Evolutionary conservation across 1,140 invertebrate genomes (phyloP), one percentile per base, ranked within the genome.

Genomic region (Aphelenchoides avenae): DNA sequence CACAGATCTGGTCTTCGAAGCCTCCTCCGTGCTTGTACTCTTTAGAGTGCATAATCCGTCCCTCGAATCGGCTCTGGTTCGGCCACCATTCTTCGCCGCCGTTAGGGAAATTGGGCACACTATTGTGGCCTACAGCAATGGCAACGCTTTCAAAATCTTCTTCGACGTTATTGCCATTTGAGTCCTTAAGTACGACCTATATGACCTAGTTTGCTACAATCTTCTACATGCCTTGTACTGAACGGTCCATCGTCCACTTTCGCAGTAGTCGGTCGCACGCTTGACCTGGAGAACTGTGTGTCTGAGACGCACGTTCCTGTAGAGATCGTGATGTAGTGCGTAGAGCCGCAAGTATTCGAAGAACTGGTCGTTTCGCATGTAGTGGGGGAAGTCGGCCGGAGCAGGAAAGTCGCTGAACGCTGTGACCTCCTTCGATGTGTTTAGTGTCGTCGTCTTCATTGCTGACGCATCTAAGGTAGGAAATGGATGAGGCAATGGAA

Each of bases 391-490:
- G 5, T 78, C 68, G 5, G 47, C 49, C 5, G 78, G 75, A 5
- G 78, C 77, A 2, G 80, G 80, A 52, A 77, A 81, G 58, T 81
- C 42, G 20, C 20, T 24, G 37, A 70, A 81, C 0, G 73, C 67
- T 68, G 77, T 79, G 62, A 81, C 71, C 60, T 81, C 80, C 53
- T 81, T 81, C 43, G 77, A 79, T 0, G 79, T 78, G 62, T 82
- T 81, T 42, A 78, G 76, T 6, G 80, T 64, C 2, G 76, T 79
- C 20, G 18, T 39, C 37, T 39, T 39, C 37, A 39, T 39, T 20
- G 24, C 37, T 18, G 15, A 39, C 3, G 37, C 18, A 20, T 18
- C 37, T 39, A 20, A 3, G 24, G n/a, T 13, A 36, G 34, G 34
- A n/a, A 36, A 36, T 13, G 11, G 11, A 11, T 13, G n/a, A 39